Evolutionary conservation across 2,888 invertebrate species (phyloP).

Genomic region (Phyllotreta striolata): DNA sequence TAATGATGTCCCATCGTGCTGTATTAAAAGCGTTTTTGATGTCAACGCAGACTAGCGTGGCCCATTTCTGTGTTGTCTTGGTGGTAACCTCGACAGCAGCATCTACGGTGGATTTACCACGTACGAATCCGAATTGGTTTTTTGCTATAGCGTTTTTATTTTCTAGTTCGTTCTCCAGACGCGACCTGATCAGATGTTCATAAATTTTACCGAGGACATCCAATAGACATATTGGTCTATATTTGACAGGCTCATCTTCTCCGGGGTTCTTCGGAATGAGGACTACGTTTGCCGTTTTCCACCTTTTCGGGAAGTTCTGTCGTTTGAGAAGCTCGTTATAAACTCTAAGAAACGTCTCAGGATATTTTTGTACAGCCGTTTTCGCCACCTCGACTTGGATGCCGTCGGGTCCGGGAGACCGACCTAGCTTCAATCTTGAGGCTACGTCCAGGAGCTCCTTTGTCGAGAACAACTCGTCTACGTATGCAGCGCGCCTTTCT

Average conservation of each 20-base stretch:
- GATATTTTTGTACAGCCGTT: constrained; percentile 3
- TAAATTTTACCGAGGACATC: constrained; percentile 19
- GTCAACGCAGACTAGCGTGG: constrained; percentile 10
- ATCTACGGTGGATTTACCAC: constrained; percentile 8
- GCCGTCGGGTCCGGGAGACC: constrained; percentile 14
- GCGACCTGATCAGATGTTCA: constrained; percentile 21
- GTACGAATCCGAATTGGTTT: constrained; percentile 2
- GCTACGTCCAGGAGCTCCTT: constrained; percentile 8
- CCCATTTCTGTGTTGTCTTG: constrained; percentile 12
- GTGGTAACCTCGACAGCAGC: constrained; percentile 16
- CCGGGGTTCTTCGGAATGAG: neutral
- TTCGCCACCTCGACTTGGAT: constrained; percentile 1
- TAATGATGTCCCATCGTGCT: constrained; percentile 18
- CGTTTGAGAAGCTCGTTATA: constrained; percentile 6
- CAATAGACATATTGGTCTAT: constrained; percentile 28
- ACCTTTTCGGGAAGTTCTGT: neutral
- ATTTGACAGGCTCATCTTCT: neutral
- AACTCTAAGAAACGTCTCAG: neutral
- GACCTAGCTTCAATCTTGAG: neutral
- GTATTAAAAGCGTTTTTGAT: too few species aligned
- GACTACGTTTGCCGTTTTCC: constrained; percentile 14
- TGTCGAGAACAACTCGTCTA: too few species aligned
- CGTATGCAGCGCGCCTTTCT: too few species aligned
- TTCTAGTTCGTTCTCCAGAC: constrained; percentile 20
- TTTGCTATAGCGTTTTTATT: neutral